Percentiles rank a stretch among this genome's conserved stretches.
These are phyloP conservation scores for Ectemnius continuus DNA, from an alignment of 2,888 invertebrate species.

Conservation along the genomic window DNA sequence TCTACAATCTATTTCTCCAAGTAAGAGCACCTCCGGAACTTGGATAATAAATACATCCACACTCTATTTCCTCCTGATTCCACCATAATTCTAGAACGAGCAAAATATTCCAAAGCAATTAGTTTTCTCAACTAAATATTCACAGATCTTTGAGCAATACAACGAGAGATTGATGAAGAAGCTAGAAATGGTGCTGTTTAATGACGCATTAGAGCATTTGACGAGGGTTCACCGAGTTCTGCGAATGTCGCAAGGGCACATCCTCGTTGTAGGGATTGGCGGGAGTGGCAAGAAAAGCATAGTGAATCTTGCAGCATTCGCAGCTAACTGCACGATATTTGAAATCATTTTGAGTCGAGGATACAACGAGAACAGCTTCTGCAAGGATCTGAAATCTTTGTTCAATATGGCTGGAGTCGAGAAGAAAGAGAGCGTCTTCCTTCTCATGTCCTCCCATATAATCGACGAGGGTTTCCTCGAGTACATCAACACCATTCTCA, in stretches of 20 bases:
- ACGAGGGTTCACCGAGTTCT: constrained; percentile 92
- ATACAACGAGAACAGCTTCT: constrained; percentile 89
- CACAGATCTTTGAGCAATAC: constrained; percentile 83
- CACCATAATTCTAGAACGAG: background rate
- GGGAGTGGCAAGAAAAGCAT: constrained; percentile 93
- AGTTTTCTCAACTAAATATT: background rate
- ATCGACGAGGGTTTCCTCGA: constrained; percentile 92
- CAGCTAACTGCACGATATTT: constrained; percentile 90
- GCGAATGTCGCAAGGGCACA: constrained; percentile 90
- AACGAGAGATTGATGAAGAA: constrained; percentile 85
- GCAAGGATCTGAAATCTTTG: constrained; percentile 91
- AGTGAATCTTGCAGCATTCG: constrained; percentile 88
- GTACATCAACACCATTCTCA: constrained; percentile 93
- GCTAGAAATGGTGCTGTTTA: constrained; percentile 91
- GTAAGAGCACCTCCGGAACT: constrained; percentile 73
- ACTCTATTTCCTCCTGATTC: too few relatives aligned
- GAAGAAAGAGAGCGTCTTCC: constrained; percentile 88
- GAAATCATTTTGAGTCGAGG: constrained; percentile 91
- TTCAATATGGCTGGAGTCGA: constrained; percentile 89
- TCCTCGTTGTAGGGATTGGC: constrained; percentile 91
- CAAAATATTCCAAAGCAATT: too few relatives aligned
- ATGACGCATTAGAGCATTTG: constrained; percentile 94
- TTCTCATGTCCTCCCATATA: constrained; percentile 91
- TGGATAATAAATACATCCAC: too few relatives aligned
- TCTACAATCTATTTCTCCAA: constrained; percentile 93